Percentiles rank a stretch among this genome's conserved stretches.
Conservation (phyloP, 2,797 vertebrate genomes). For the Lithobates pipiens region DNA sequence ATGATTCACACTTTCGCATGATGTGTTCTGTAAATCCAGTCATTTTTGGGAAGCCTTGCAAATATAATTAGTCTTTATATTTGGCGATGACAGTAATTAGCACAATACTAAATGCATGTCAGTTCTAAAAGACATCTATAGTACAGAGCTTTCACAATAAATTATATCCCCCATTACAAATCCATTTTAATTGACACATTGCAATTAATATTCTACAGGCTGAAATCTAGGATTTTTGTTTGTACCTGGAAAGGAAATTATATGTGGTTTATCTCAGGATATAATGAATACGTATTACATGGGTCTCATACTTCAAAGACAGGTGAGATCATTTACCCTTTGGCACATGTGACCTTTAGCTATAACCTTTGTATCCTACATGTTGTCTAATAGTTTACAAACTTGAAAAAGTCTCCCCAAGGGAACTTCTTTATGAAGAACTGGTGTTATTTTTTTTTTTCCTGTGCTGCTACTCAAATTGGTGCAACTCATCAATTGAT, state of each 20-base stretch:
- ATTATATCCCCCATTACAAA: not conserved
- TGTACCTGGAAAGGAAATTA: not conserved
- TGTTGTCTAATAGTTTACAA: not conserved
- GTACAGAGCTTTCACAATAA: constrained; percentile 16
- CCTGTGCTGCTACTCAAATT: too few species aligned
- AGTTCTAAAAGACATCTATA: constrained; percentile 1
- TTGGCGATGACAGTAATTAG: constrained; percentile 22
- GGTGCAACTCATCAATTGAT: too few species aligned
- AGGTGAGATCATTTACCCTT: constrained; percentile 7
- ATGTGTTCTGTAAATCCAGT: too few species aligned
- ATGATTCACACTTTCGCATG: too few species aligned
- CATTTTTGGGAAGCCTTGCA: too few species aligned
- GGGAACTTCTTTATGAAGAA: too few species aligned
- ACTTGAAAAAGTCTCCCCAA: not conserved
- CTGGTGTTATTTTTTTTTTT: too few species aligned
- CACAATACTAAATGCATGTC: constrained; percentile 10
- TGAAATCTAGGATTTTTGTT: not conserved
- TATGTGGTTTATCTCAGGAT: not conserved
- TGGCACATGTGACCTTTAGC: not conserved
- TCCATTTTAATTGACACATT: not conserved
- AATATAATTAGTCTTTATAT: not conserved
- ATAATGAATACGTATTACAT: not conserved
- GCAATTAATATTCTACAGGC: not conserved
- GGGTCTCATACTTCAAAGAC: constrained; percentile 39
- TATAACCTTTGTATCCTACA: not conserved